Evolutionary conservation across 2,113 vertebrate genomes (phyloP), one percentile per base, ranked within the genome.

Genomic region (Trematocara zebra): DNA sequence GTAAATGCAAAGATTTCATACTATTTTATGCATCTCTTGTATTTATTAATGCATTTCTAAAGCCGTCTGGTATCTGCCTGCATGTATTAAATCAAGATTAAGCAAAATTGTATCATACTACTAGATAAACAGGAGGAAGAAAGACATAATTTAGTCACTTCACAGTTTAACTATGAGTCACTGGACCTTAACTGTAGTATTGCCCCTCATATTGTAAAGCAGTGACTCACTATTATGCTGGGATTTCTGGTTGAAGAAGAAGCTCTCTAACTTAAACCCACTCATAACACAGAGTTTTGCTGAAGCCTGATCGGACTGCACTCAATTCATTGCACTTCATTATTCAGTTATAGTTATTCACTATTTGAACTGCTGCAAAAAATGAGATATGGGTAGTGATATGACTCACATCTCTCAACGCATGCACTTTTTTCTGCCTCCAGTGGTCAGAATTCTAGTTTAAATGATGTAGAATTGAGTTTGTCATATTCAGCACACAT

Each of bases 131-230:
- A n/a, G 11, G 52, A 49, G 42, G 10, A 28, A 18, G 14, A 67
- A 47, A 23, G 49, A 67, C 61, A 67, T 8, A 37, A 67, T 67
- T 67, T 33, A 80, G 35, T 64, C 61, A 54, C 18, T 64, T 82
- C 31, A 82, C 51, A 85, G 15, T 85, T 85, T 76, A 87, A 15
- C 76, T 67, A 49, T 87, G 84, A 89, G 40, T 87, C 84, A 89
- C 37, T 81, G 28, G 72, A 76, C 52, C 11, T 80, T 35, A 83
- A 84, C 33, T 85, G 49, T 74, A 82, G 49, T 53, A 78, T 76
- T 79, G 7, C 57, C 79, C 20, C 40, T 79, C 47, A 83, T 85
- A 80, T 44, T 52, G 28, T 49, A 84, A 90, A 82, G 31, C 28
- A 42, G 44, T 91, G 82, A 92, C 84, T 92, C 84, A 85, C 26